Conservation (phyloP, 2,113 vertebrate genomes). For the Pluvianellus socialis region DNA sequence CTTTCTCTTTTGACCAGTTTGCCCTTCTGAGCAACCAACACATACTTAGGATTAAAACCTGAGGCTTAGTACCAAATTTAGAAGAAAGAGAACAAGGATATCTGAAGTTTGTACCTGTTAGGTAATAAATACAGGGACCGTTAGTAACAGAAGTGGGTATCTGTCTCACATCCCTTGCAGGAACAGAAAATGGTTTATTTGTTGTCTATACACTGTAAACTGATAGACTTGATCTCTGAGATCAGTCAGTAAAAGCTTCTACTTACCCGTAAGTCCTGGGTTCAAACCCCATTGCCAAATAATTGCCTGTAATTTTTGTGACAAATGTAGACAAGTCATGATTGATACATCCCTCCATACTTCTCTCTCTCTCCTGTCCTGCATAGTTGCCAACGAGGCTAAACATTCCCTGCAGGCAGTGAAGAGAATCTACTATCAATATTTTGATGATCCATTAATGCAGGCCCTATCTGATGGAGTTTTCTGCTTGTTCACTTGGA, state of each 20-base stretch:
- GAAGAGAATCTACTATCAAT: conserved; percentile 9
- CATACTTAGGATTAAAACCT: background rate
- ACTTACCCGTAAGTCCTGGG: background rate
- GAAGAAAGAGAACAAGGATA: background rate
- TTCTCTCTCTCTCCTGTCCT: background rate
- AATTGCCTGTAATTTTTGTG: background rate
- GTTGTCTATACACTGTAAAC: background rate
- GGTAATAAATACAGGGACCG: background rate
- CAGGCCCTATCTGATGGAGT: conserved; percentile 5
- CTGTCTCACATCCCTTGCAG: background rate
- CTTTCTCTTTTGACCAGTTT: background rate
- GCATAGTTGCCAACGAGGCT: background rate
- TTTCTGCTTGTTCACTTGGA: conserved; percentile 23
- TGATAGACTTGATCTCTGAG: background rate
- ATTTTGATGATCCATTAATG: conserved; percentile 39
- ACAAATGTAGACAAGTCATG: background rate
- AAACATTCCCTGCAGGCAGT: background rate
- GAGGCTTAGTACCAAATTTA: background rate
- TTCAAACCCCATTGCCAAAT: background rate
- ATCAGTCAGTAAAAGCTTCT: background rate
- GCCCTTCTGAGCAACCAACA: background rate
- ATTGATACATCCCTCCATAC: background rate
- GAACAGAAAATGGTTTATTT: background rate
- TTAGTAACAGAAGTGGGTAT: background rate
- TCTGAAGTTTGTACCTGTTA: background rate